A percentile compares a stretch with the other conserved stretches of the same genome.
Conservation (phyloP, 2,797 vertebrate genomes). For the Peromyscus melanophrys region DNA sequence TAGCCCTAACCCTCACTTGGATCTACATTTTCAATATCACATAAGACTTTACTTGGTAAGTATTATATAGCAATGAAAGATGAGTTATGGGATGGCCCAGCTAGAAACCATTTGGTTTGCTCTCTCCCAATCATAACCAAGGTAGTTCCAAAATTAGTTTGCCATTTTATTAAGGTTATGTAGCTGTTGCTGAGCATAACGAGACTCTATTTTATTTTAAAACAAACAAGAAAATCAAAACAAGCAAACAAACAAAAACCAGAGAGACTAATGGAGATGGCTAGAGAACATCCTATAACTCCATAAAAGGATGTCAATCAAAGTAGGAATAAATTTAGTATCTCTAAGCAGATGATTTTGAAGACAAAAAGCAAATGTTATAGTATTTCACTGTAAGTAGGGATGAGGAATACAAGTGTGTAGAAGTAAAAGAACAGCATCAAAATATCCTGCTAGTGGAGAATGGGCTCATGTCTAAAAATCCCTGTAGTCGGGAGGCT, state of each 20-base stretch:
- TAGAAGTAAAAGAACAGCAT: background rate
- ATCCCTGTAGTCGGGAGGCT: background rate
- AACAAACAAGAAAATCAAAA: conserved; percentile 28
- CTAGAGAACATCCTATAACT: conserved; percentile 26
- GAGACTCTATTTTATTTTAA: background rate
- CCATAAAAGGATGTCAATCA: conserved; percentile 15
- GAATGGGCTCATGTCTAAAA: background rate
- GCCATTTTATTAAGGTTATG: conserved; percentile 45
- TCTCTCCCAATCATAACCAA: conserved; percentile 49
- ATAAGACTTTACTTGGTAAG: conserved; percentile 25
- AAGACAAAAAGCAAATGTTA: background rate
- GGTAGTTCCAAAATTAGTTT: conserved; percentile 45
- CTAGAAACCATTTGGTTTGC: conserved; percentile 39
- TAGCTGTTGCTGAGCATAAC: conserved; percentile 27
- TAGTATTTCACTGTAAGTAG: background rate
- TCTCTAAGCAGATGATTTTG: conserved; percentile 51
- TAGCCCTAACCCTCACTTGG: conserved; percentile 11
- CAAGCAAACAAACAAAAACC: background rate
- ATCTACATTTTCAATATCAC: conserved; percentile 34
- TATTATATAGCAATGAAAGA: conserved; percentile 33
- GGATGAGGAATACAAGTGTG: conserved; percentile 40
- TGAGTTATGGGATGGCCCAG: conserved; percentile 9
- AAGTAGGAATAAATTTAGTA: conserved; percentile 27
- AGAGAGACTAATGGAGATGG: conserved; percentile 36
- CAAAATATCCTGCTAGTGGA: background rate